Conservation (phyloP, 2,888 invertebrate species). For the Epinotia nisella region DNA sequence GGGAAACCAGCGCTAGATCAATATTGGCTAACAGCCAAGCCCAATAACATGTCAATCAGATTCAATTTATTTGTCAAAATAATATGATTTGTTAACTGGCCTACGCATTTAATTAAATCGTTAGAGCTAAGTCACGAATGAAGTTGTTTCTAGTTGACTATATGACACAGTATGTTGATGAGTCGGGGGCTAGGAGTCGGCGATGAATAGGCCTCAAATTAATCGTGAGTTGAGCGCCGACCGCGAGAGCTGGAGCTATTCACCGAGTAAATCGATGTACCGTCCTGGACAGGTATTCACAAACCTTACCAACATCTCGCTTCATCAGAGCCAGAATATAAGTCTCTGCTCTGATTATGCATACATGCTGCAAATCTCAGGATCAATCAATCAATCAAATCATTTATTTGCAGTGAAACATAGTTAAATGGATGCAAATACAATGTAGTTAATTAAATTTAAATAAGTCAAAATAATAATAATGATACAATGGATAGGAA, state of each 20-base stretch:
- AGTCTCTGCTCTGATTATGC: background rate
- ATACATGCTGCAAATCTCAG: background rate
- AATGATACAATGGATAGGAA: too few species aligned
- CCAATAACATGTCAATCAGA: slow-evolving; percentile 28
- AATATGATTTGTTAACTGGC: background rate
- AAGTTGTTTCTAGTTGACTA: slow-evolving; percentile 29
- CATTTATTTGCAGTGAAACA: too few species aligned
- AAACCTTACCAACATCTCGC: background rate
- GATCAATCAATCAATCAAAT: too few species aligned
- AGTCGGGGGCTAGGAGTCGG: background rate
- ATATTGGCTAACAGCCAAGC: slow-evolving; percentile 28
- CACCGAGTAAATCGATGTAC: slow-evolving; percentile 49
- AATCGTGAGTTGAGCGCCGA: slow-evolving; percentile 46
- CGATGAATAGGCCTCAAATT: slow-evolving; percentile 52
- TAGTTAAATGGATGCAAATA: too few species aligned
- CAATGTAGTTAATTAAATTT: too few species aligned
- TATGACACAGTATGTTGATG: slow-evolving; percentile 42
- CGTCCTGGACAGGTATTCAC: background rate
- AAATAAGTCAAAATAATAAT: too few species aligned
- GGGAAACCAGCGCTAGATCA: slow-evolving; percentile 9
- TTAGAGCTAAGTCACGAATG: background rate
- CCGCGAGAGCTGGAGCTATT: slow-evolving; percentile 48
- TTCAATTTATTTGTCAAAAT: slow-evolving; percentile 6
- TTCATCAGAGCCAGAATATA: background rate
- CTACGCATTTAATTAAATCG: background rate